Conservation (phyloP, 2,888 invertebrate genomes). For the Agrochola circellaris region DNA sequence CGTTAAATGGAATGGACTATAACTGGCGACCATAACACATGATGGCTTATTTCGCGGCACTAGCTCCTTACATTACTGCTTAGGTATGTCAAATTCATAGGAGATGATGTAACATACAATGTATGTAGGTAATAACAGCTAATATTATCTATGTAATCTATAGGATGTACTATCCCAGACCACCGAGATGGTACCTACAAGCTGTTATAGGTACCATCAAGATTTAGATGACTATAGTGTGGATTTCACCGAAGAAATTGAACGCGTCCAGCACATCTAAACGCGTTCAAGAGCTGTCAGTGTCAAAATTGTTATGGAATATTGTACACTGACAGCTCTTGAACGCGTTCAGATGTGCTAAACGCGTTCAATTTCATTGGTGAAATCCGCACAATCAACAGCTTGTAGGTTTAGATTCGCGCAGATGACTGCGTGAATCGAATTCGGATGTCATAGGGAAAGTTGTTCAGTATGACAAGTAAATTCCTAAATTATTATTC, state of each 20-base stretch:
- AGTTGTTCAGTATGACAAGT: neutral
- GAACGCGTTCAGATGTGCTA: too few relatives aligned
- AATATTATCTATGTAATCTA: neutral
- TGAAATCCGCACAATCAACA: too few relatives aligned
- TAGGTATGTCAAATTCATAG: constrained; percentile 26
- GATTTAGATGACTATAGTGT: constrained; percentile 1
- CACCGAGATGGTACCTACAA: too few relatives aligned
- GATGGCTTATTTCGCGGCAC: constrained; percentile 67
- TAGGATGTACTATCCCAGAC: neutral
- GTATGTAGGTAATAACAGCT: neutral
- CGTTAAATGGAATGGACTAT: constrained; percentile 70
- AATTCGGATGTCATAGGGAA: neutral
- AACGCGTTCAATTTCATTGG: too few relatives aligned
- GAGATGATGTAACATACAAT: constrained; percentile 19
- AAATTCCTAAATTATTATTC: too few relatives aligned
- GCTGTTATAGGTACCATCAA: too few relatives aligned
- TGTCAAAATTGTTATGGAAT: too few relatives aligned
- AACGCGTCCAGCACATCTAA: too few relatives aligned
- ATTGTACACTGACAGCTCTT: too few relatives aligned
- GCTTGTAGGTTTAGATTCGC: too few relatives aligned
- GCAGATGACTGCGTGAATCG: neutral
- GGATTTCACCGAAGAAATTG: too few relatives aligned
- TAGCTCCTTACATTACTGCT: constrained; percentile 45
- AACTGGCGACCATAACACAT: constrained; percentile 62
- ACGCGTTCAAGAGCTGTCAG: too few relatives aligned